Conservation (phyloP, 2,797 vertebrate species). For the Triplophysa yarkandensis region DNA sequence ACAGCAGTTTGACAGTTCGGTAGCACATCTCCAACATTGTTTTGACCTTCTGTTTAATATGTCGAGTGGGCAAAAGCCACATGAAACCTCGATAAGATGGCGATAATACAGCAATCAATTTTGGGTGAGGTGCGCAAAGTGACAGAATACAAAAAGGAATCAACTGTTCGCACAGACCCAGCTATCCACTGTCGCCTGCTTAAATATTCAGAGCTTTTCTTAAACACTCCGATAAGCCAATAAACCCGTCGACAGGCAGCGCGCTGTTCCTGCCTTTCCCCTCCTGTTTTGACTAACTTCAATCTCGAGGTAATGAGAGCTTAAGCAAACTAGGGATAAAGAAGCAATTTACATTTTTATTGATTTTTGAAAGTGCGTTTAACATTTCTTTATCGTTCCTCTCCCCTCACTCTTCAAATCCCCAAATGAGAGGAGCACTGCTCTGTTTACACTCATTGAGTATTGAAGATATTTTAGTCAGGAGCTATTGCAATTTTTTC, state of each 20-base stretch:
- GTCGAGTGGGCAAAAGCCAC: slow-evolving; percentile 37
- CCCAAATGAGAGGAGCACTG: slow-evolving; percentile 7
- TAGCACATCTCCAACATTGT: slow-evolving; percentile 20
- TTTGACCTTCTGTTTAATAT: slow-evolving; percentile 51
- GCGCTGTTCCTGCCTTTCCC: slow-evolving; percentile 23
- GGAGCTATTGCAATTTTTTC: slow-evolving; percentile 69
- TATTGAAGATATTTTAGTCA: slow-evolving; percentile 68
- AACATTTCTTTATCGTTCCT: slow-evolving; percentile 37
- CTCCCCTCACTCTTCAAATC: slow-evolving; percentile 26
- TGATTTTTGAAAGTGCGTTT: slow-evolving; percentile 69
- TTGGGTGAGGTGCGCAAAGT: slow-evolving; percentile 46
- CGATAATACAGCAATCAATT: slow-evolving; percentile 49
- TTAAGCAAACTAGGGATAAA: slow-evolving; percentile 70
- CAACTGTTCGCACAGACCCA: slow-evolving; percentile 71
- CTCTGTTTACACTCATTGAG: slow-evolving; percentile 49
- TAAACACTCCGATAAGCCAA: slow-evolving; percentile 60
- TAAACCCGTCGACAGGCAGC: slow-evolving; percentile 60
- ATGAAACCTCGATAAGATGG: slow-evolving; percentile 34
- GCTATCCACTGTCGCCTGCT: slow-evolving; percentile 68
- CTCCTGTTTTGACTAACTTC: slow-evolving; percentile 52
- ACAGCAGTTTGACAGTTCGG: slow-evolving; percentile 14
- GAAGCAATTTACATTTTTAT: slow-evolving; percentile 76
- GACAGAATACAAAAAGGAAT: slow-evolving; percentile 77
- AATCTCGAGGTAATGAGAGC: slow-evolving; percentile 50
- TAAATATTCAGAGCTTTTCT: slow-evolving; percentile 72